These are phyloP conservation scores for Gopherus evgoodei DNA, from an alignment of 2,113 vertebrate species.

Conservation along the genomic window DNA sequence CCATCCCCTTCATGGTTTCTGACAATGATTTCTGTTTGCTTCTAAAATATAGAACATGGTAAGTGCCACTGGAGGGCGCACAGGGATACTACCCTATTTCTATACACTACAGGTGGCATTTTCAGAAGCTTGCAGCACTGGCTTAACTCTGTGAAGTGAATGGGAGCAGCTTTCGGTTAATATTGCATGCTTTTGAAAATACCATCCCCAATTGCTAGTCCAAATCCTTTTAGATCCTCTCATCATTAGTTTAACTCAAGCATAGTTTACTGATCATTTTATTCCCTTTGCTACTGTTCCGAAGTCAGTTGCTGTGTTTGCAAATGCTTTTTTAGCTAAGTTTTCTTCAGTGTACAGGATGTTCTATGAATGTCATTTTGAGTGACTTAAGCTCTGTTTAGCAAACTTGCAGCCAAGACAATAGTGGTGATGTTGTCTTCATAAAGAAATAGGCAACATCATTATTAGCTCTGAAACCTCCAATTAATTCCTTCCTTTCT, in stretches of 20 bases:
- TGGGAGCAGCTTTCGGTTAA: slow-evolving; percentile 48
- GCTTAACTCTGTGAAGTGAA: not conserved
- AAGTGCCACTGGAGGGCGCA: not conserved
- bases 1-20: not conserved
- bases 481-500: not conserved
- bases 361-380: not conserved
- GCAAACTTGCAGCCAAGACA: not conserved
- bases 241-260: slow-evolving; percentile 53
- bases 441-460: not conserved
- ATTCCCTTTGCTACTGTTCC: not conserved
- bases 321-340: not conserved
- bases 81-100: not conserved
- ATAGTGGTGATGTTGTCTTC: not conserved
- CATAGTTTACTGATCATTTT: not conserved
- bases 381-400: not conserved
- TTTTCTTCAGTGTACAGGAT: not conserved
- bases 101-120: not conserved
- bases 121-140: not conserved
- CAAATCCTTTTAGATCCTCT: slow-evolving; percentile 24
- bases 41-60: not conserved
- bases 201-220: slow-evolving; percentile 20
- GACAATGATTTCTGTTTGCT: not conserved
- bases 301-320: slow-evolving; percentile 8
- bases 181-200: slow-evolving; percentile 44
- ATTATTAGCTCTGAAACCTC: not conserved